A percentile compares a stretch with the other conserved stretches of the same genome.
phyloP scores from a whole-genome alignment of 2,888 invertebrate genomes.

The Pristionchus japonicus region DNA sequence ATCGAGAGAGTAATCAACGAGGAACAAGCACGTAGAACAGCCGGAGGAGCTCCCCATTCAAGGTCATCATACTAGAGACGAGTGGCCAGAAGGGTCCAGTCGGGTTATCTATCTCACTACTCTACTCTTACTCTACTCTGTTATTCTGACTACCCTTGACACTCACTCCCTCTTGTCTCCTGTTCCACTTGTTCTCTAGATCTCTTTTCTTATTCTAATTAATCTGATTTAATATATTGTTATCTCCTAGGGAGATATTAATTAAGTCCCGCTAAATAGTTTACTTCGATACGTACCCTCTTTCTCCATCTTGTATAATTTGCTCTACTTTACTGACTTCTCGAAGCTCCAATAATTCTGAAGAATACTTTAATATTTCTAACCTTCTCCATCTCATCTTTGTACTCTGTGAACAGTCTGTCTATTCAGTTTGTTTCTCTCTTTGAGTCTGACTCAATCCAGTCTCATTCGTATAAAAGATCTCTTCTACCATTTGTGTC shows the following conservation, averaged over 20 bases:
- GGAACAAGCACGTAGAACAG: slow-evolving; percentile 60
- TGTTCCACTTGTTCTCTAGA: not conserved
- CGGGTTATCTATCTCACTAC: not conserved
- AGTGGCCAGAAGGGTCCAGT: not conserved
- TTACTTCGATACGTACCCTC: not conserved
- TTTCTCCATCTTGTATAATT: slow-evolving; percentile 16
- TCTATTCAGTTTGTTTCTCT: slow-evolving; percentile 26
- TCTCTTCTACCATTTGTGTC: slow-evolving; percentile 45
- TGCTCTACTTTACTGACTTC: slow-evolving; percentile 10
- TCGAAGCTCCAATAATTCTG: not conserved
- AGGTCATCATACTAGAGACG: slow-evolving; percentile 31
- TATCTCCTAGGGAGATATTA: slow-evolving; percentile 5
- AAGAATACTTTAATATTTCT: slow-evolving; percentile 17
- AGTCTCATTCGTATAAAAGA: slow-evolving; percentile 37
- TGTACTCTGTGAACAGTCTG: not conserved
- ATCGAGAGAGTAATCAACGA: slow-evolving; percentile 68
- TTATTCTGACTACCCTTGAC: not conserved
- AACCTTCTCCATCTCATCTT: slow-evolving; percentile 15
- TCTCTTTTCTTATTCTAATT: slow-evolving; percentile 28
- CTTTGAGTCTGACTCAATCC: slow-evolving; percentile 42
- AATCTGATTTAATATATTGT: not conserved
- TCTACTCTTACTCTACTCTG: slow-evolving; percentile 32
- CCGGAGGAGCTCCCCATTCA: slow-evolving; percentile 46
- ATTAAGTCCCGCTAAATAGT: not conserved
- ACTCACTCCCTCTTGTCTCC: slow-evolving; percentile 18